Conservation (phyloP, 2,797 vertebrate species). For the Pantherophis vulpinus region DNA sequence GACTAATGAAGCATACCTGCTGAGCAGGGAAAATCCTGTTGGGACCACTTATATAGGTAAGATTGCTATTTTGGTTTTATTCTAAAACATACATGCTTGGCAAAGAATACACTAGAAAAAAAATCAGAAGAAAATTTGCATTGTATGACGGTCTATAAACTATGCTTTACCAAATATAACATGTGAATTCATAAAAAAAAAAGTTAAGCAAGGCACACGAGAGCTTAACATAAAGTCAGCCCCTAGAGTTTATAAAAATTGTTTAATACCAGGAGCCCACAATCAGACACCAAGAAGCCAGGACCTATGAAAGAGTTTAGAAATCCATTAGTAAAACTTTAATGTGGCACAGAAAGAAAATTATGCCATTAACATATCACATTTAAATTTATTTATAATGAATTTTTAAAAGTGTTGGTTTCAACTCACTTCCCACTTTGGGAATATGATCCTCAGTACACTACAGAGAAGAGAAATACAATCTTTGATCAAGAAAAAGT, state of each 20-base stretch:
- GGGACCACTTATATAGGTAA: not conserved
- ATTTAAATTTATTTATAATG: not conserved
- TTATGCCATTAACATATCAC: not conserved
- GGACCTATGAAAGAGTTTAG: not conserved
- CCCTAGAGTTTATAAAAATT: not conserved
- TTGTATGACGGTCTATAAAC: not conserved
- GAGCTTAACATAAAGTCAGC: not conserved
- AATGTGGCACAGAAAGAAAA: not conserved
- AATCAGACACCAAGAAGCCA: not conserved
- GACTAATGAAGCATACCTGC: not conserved
- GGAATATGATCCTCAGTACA: not conserved
- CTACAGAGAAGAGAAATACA: not conserved
- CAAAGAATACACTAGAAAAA: not conserved
- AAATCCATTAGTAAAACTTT: not conserved
- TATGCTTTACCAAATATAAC: not conserved
- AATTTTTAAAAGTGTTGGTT: not conserved
- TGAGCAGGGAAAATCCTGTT: not conserved
- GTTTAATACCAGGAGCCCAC: not conserved
- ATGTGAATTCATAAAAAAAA: not conserved
- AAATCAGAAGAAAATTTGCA: not conserved
- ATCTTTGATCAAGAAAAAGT: not conserved
- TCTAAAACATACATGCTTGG: not conserved
- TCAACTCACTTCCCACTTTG: not conserved
- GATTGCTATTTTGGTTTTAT: not conserved
- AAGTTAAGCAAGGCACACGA: not conserved